Evolutionary conservation across 2,888 invertebrate genomes (phyloP), one percentile per base, ranked within the genome.

Genomic region (Hirtodrosophila confusa): DNA sequence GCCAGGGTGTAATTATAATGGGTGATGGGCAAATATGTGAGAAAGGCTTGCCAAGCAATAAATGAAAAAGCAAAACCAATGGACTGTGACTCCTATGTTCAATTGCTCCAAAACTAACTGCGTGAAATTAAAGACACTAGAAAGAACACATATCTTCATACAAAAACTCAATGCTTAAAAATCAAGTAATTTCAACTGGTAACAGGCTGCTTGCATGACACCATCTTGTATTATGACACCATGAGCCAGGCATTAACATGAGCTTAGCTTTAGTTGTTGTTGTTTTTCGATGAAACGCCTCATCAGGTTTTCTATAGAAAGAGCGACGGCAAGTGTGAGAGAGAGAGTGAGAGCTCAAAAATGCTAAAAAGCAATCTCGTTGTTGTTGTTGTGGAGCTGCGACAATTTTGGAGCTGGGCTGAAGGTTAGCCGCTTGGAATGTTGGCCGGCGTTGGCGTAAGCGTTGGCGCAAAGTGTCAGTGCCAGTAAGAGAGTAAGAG

Each of bases 401-500:
- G 82, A 79, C 78, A 85, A 68, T 85, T 69, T 80, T 65, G 74
- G 69, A 85, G 79, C 63, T 86, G 77, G 64, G 55, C 73, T 79
- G 80, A 80, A 80, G 80, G 80, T 80, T 80, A 80, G 80, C 72
- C 73, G 85, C 64, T 80, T 75, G 85, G 79, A 79, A 79, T 79
- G 82, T 53, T 85, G 78, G 71, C 71, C 68, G 78, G 82, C 75
- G 85, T 78, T 78, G 77, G 77, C 78, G 77, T 70, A 40, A 60
- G 72, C 70, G 75, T 73, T 75, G 72, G 70, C 72, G 75, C 69
- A 51, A 40, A 37, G 37, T 57, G 36, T 35, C 35, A 57, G 61
- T 57, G 17, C 12, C 45, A 47, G 41, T 55, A 69, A 47, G 56
- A 50, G 37, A 53, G 37, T 17, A 29, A 43, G 31, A 54, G 41